Evolutionary conservation across 2,113 vertebrate genomes (phyloP).

Genomic region (Laterallus jamaicensis): DNA sequence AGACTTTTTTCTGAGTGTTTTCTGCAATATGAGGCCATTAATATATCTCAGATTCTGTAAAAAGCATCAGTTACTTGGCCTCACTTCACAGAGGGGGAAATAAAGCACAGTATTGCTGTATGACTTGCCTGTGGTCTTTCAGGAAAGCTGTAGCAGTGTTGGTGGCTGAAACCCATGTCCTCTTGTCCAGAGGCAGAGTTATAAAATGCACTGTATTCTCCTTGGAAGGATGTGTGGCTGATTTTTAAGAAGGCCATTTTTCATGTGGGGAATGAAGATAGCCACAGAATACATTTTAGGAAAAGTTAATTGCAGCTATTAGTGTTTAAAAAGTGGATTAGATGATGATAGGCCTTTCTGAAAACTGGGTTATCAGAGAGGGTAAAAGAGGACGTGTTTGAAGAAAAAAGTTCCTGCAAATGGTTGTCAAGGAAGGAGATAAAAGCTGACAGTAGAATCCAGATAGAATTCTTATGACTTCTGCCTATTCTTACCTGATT

Average conservation of each 20-base stretch:
- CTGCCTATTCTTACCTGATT: background rate
- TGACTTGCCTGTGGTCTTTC: background rate
- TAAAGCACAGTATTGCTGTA: rapidly evolving
- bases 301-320: background rate
- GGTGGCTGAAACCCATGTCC: background rate
- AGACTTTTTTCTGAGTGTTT: background rate
- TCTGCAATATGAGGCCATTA: background rate
- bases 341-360: background rate
- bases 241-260: background rate
- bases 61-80: background rate
- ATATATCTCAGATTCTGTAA: background rate
- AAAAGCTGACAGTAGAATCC: background rate
- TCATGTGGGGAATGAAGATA: background rate
- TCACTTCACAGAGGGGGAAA: background rate
- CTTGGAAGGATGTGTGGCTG: background rate
- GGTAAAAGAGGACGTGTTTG: background rate
- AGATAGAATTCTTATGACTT: background rate
- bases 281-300: background rate
- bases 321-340: background rate
- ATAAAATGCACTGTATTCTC: background rate
- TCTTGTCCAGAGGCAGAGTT: background rate
- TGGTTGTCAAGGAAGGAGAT: background rate
- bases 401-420: background rate
- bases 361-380: background rate
- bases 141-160: background rate